phyloP scores from a whole-genome alignment of 2,797 vertebrate species.

The Dromococcyx pavoninus region DNA sequence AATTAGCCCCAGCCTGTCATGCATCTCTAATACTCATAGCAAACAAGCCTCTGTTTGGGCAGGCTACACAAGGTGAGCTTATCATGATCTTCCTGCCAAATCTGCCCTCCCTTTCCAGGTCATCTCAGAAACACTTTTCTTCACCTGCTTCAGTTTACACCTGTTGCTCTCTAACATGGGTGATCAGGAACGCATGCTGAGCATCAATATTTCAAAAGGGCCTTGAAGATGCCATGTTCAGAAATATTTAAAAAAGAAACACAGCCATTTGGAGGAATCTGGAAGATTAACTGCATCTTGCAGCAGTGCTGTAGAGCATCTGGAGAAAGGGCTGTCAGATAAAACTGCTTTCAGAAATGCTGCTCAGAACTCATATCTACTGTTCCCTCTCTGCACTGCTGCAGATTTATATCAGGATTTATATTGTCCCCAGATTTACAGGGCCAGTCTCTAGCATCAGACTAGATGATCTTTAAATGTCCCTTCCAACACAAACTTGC shows the following conservation, averaged over 20 bases:
- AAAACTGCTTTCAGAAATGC: background rate
- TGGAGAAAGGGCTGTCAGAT: background rate
- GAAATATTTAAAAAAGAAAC: background rate
- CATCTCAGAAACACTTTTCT: background rate
- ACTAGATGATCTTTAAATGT: background rate
- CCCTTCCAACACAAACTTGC: background rate
- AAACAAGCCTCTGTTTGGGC: background rate
- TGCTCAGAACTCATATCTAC: background rate
- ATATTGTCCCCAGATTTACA: background rate
- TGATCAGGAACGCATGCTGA: background rate
- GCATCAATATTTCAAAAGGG: background rate
- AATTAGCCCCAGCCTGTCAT: background rate
- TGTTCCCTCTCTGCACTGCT: background rate
- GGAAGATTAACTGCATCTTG: background rate
- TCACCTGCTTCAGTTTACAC: background rate
- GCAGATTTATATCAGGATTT: no score
- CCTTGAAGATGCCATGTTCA: background rate
- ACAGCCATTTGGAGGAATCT: background rate
- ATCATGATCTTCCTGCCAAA: background rate
- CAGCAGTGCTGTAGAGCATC: background rate
- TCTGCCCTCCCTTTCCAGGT: background rate
- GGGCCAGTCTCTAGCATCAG: background rate
- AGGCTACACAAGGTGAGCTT: background rate
- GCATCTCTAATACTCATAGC: background rate
- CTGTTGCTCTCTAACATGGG: fast-evolving